A percentile compares a stretch with the other conserved stretches of the same genome.
These are phyloP conservation scores for Piaya cayana DNA, from an alignment of 2,113 vertebrate species.

Conservation along the genomic window DNA sequence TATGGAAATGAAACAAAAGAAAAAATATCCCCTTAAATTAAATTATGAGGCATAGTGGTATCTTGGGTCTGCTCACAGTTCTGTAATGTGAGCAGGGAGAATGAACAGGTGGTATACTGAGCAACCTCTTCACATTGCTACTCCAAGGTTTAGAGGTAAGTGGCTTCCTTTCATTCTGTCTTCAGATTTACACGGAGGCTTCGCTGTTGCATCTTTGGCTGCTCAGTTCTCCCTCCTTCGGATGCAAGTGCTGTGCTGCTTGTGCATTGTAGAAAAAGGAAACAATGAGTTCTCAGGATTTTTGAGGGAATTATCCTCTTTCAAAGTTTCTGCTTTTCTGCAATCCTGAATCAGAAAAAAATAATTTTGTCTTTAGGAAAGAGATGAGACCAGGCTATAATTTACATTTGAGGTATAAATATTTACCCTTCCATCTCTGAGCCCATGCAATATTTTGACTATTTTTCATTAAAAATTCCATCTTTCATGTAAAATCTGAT, in stretches of 20 bases:
- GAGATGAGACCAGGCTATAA: not conserved
- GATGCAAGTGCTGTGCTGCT: not conserved
- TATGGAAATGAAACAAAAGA: not conserved
- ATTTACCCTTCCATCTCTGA: slow-evolving; percentile 1
- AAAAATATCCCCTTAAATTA: not conserved
- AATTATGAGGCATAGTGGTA: not conserved
- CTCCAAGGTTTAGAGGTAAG: not conserved
- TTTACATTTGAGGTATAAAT: not conserved
- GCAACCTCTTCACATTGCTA: not conserved
- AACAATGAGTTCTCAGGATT: not conserved
- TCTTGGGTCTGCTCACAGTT: not conserved
- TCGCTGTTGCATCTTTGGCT: not conserved
- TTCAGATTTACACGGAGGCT: not conserved
- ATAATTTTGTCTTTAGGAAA: not conserved
- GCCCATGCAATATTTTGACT: not conserved
- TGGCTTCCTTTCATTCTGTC: not conserved
- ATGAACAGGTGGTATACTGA: not conserved
- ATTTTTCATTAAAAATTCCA: not conserved
- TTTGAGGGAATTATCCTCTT: not conserved
- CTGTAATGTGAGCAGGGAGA: not conserved
- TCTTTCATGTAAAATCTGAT: slow-evolving; percentile 24
- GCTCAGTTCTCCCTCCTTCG: not conserved
- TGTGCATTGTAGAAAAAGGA: not conserved
- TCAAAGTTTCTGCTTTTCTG: not conserved
- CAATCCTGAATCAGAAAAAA: not conserved